These are phyloP conservation scores for Pogoniulus pusillus DNA, from an alignment of 2,797 vertebrate species.

Conservation along the genomic window DNA sequence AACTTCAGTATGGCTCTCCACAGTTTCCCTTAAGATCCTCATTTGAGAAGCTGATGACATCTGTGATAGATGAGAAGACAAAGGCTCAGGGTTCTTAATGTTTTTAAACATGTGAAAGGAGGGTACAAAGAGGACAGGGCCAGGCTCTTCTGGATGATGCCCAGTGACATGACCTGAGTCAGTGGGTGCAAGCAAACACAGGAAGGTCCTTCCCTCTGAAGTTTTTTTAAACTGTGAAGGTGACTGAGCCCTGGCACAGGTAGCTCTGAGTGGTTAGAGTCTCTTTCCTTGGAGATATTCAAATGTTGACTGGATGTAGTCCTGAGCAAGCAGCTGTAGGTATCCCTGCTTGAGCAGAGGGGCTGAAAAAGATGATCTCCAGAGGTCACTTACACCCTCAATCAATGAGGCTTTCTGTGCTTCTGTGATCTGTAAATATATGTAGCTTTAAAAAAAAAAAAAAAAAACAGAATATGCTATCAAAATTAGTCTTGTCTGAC, in stretches of 20 bases:
- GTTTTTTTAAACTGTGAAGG: too few relatives aligned
- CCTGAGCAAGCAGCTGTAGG: not conserved
- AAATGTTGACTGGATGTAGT: not conserved
- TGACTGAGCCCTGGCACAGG: not conserved
- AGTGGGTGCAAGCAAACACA: not conserved
- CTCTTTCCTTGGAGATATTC: not conserved
- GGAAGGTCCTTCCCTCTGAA: not conserved
- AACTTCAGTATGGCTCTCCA: not conserved
- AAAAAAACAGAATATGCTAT: not conserved
- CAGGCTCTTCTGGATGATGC: not conserved
- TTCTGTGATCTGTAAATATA: not conserved
- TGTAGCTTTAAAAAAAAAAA: accelerated
- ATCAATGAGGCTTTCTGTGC: not conserved
- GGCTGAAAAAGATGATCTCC: not conserved
- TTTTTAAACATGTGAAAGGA: not conserved
- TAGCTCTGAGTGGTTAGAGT: not conserved
- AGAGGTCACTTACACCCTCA: not conserved
- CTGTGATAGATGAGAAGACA: not conserved
- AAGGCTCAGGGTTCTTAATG: not conserved
- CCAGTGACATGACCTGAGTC: not conserved
- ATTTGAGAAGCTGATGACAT: not conserved
- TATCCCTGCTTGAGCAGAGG: not conserved
- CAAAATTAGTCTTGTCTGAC: not conserved
- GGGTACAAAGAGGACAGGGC: not conserved
- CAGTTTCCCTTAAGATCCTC: not conserved